phyloP scores from a whole-genome alignment of 2,797 vertebrate species.

The Darevskia mixta region DNA sequence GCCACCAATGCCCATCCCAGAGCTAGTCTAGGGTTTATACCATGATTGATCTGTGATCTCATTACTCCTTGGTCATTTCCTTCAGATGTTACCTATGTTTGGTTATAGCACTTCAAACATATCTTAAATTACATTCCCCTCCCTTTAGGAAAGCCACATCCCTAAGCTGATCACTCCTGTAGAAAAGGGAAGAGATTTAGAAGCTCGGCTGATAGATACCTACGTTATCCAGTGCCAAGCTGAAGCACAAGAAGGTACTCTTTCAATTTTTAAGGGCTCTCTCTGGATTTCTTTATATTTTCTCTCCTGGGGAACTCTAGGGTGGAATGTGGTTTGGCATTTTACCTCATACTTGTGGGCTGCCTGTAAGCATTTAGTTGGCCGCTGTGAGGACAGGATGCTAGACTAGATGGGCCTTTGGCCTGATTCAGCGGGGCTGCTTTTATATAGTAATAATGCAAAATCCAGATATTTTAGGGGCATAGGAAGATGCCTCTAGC shows the following conservation, averaged over 20 bases:
- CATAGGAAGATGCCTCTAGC: background rate
- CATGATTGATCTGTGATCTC: background rate
- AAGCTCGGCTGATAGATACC: constrained; percentile 90
- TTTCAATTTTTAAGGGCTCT: background rate
- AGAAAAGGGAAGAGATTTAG: constrained; percentile 94
- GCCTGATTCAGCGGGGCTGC: no score
- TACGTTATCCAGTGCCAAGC: constrained; percentile 96
- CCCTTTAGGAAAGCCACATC: constrained; percentile 88
- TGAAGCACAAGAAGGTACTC: constrained; percentile 96
- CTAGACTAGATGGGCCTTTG: no score
- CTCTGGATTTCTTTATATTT: background rate
- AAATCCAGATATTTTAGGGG: background rate
- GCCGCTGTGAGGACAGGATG: no score
- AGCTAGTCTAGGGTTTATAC: no score
- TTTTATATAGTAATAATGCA: background rate
- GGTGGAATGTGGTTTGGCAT: rapidly evolving
- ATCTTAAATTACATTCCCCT: constrained; percentile 3
- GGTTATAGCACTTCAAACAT: background rate
- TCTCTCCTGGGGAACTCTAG: background rate
- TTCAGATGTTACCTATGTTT: background rate
- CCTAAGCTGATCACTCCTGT: constrained; percentile 93
- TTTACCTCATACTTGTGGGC: background rate
- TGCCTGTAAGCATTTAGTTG: no score
- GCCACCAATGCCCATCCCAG: no score
- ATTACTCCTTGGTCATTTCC: constrained; percentile 6